phyloP scores from a whole-genome alignment of 2,797 vertebrate species.

The Anguilla obscura region DNA sequence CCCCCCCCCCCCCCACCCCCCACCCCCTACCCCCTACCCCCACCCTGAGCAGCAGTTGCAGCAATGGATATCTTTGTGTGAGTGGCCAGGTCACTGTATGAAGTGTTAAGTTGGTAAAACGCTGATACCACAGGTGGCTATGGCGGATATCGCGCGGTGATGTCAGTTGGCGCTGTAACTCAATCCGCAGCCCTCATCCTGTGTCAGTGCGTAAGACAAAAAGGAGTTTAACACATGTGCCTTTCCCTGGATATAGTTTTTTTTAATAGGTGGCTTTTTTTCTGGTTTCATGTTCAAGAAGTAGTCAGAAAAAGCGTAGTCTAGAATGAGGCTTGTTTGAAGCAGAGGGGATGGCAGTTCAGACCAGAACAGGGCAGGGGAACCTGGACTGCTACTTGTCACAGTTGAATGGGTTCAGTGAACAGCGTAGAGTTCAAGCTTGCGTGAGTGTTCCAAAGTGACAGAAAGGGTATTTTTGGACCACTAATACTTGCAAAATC shows the following conservation, averaged over 20 bases:
- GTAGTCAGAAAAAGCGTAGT: not conserved
- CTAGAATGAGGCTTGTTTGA: not conserved
- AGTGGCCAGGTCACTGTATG: slow-evolving; percentile 22
- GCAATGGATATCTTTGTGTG: slow-evolving; percentile 50
- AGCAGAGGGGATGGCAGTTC: not conserved
- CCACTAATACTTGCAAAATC: slow-evolving; percentile 63
- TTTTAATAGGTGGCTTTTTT: not conserved
- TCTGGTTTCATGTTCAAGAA: slow-evolving; percentile 21
- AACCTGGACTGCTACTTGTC: not conserved
- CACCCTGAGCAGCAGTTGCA: slow-evolving; percentile 67
- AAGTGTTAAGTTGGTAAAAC: slow-evolving; percentile 13
- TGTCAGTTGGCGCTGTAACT: slow-evolving; percentile 34
- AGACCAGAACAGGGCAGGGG: not conserved
- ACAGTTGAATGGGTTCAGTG: not conserved
- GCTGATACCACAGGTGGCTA: slow-evolving; percentile 29
- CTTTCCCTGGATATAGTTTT: not conserved
- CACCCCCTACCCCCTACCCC: not conserved
- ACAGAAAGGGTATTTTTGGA: slow-evolving; percentile 52
- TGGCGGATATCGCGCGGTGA: slow-evolving; percentile 14
- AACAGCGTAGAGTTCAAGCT: slow-evolving; percentile 24
- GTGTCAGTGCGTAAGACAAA: slow-evolving; percentile 11
- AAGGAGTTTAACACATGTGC: slow-evolving; percentile 21
- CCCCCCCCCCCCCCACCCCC: slow-evolving; percentile 46
- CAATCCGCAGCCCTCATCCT: not conserved
- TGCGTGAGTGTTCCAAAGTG: slow-evolving; percentile 50